Percentiles rank a stretch among this genome's conserved stretches.
These are phyloP conservation scores for Hippasteria phrygiana DNA, from an alignment of 53 echinoderm and acorn worm genomes.

Conservation along the genomic window DNA sequence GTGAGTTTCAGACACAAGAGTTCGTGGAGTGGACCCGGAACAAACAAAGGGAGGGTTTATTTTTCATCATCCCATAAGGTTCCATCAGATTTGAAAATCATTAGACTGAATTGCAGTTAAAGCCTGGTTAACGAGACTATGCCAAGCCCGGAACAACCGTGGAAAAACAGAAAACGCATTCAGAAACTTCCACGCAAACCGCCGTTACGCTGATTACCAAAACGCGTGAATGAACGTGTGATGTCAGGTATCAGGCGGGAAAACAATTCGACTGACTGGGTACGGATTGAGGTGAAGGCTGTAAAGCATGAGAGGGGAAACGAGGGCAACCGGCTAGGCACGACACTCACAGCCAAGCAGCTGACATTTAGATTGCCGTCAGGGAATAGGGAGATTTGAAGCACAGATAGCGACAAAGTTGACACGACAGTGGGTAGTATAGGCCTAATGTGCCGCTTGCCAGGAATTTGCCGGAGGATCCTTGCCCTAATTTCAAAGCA, in stretches of 20 bases:
- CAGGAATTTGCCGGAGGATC: background rate
- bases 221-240: background rate
- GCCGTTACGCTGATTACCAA: too few relatives aligned
- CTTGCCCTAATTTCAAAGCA: too few relatives aligned
- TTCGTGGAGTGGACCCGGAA: too few relatives aligned
- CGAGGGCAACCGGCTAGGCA: background rate
- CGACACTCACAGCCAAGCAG: background rate
- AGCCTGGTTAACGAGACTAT: too few relatives aligned
- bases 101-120: too few relatives aligned
- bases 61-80: too few relatives aligned
- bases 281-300: background rate
- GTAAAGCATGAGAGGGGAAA: constrained; percentile 5
- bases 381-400: background rate
- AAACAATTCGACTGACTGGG: background rate
- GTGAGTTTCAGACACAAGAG: too few relatives aligned
- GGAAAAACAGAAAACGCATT: too few relatives aligned
- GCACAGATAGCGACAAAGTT: background rate
- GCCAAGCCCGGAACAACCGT: too few relatives aligned
- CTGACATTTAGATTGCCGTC: constrained; percentile 43
- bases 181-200: too few relatives aligned
- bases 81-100: too few relatives aligned
- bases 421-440: constrained; percentile 9
- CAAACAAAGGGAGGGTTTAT: too few relatives aligned
- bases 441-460: background rate
- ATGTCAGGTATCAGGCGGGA: background rate